Base-by-base conservation (phyloP, 2,113 vertebrate genomes). In the Eptesicus fuscus region DNA sequence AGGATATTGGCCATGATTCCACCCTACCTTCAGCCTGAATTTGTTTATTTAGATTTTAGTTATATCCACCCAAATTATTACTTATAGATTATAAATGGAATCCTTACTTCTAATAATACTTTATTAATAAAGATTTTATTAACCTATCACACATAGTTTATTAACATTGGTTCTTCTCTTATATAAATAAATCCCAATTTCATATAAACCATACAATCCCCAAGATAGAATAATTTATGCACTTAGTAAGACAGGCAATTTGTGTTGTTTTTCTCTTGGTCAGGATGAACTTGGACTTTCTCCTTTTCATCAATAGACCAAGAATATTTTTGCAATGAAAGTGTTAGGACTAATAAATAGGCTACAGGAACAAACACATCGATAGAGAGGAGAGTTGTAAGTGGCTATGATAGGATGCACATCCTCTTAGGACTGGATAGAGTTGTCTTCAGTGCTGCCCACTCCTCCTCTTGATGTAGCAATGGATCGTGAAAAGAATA, bases 11-110 rank as follows among this genome's bases (percentile, higher is more conserved):
- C 0, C 32, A 71, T 67, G 85, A 71, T 69, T 76, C n/a, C 42
- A 16, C 59, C 18, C 28, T 23, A 86, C 7, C 56, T 83, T 12
- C 0, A 47, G 4, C 13, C 88, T 53, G 44, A 47, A 22, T 91
- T 23, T 63, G 79, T 90, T 40, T 40, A 28, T 85, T 74, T 42
- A 94, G 9, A 85, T 95, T 82, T 95, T 78, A 89, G 30, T 86
- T 89, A 83, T 37, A 18, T 73, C 30, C 14, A 92, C 17, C 2
- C 44, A 83, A 95, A 91, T 90, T 2, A 90, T 73, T 30, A 79
- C 13, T 88, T 70, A 9, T 14, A 87, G 42, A 83, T 91, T 73
- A 82, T 65, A 79, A 22, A 61, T 84, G 2, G 86, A 91, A 74
- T 47, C 23, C 70, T 80, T 90, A 83, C 8, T 91, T 92, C 28